phyloP scores from a whole-genome alignment of 2,888 invertebrate species.

The Amphipoea oculea region DNA sequence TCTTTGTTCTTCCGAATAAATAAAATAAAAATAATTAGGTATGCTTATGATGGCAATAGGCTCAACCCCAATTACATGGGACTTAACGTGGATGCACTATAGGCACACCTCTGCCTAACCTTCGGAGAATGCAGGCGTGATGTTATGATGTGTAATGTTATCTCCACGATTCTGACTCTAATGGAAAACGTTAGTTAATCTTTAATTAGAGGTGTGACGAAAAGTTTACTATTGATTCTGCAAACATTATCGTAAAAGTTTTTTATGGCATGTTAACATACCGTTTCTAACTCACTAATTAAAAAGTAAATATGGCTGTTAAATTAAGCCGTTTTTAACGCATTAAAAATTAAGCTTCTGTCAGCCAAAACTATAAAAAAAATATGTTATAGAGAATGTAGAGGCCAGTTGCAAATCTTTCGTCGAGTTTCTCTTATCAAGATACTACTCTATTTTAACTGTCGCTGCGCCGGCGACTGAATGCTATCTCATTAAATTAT shows the following conservation, averaged over 20 bases:
- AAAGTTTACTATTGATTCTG: conserved; percentile 33
- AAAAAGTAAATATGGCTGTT: conserved; percentile 23
- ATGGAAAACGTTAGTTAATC: conserved; percentile 21
- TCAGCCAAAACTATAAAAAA: conserved; percentile 12
- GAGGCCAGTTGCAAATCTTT: conserved; percentile 45
- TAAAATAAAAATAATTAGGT: no score
- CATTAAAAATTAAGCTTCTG: conserved; percentile 21
- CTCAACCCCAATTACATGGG: no score
- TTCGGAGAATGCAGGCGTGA: not conserved
- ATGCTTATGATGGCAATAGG: no score
- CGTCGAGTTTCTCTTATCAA: conserved; percentile 34
- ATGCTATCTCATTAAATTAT: conserved; percentile 39
- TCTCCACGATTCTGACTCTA: not conserved
- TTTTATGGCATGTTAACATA: conserved; percentile 29
- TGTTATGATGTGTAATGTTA: not conserved
- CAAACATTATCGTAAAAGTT: conserved; percentile 33
- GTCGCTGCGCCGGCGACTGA: conserved; percentile 19
- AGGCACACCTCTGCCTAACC: not conserved
- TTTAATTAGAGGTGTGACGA: conserved; percentile 38
- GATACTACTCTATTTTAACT: conserved; percentile 35
- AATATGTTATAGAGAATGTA: conserved; percentile 14
- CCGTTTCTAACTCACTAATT: conserved; percentile 42
- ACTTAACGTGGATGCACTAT: not conserved
- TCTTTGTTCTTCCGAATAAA: no score
- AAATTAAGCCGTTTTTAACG: conserved; percentile 15